Evolutionary conservation across 2,888 invertebrate genomes (phyloP).

Genomic region (Tachina fera): DNA sequence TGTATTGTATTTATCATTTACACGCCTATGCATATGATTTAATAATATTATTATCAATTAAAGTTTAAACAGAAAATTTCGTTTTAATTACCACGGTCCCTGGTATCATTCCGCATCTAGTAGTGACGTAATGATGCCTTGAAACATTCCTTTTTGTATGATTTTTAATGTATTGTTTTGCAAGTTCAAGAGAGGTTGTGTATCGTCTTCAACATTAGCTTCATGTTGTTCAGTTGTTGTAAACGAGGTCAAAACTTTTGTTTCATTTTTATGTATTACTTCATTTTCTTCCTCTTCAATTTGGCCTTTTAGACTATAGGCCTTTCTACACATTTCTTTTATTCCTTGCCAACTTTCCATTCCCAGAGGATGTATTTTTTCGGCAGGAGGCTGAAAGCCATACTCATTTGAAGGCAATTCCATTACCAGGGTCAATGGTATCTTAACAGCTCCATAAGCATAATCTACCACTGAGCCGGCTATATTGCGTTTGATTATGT

Average conservation of each 20-base stretch:
- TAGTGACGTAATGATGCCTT: constrained; percentile 19
- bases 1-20: not conserved
- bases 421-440: constrained; percentile 81
- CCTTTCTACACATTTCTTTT: constrained; percentile 81
- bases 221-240: not conserved
- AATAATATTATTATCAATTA: constrained; percentile 21
- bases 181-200: not conserved
- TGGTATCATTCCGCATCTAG: constrained; percentile 2
- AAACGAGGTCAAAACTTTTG: not conserved
- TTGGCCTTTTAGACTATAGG: constrained; percentile 74
- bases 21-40: constrained; percentile 25
- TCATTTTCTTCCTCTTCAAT: constrained; percentile 36
- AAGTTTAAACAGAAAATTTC: not conserved
- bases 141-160: not conserved
- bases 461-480: constrained; percentile 82
- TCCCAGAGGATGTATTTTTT: constrained; percentile 79
- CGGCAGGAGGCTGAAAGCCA: constrained; percentile 81
- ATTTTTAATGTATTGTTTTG: constrained; percentile 5
- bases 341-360: constrained; percentile 82
- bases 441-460: constrained; percentile 79
- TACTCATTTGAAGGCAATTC: constrained; percentile 80
- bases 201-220: not conserved
- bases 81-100: not conserved
- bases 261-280: constrained; percentile 3
- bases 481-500: constrained; percentile 78